phyloP scores from a whole-genome alignment of 2,113 vertebrate species.

The Uria aalge region DNA sequence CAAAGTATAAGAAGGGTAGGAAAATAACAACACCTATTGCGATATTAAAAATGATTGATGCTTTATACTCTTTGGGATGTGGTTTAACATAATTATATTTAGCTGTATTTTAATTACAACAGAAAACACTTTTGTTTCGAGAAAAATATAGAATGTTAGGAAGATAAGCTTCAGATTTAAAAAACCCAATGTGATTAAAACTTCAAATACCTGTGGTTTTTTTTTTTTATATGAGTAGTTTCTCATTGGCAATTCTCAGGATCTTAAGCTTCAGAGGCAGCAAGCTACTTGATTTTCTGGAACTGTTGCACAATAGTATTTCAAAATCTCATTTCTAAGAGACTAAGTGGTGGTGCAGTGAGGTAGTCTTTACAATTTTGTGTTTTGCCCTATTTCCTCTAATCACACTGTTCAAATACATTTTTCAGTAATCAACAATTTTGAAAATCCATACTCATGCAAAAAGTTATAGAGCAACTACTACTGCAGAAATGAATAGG shows the following conservation, averaged over 20 bases:
- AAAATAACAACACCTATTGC: neutral
- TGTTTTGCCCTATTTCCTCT: neutral
- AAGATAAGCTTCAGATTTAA: neutral
- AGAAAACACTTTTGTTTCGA: neutral
- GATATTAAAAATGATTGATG: neutral
- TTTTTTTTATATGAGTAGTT: neutral
- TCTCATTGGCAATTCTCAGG: neutral
- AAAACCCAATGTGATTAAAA: neutral
- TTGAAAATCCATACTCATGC: neutral
- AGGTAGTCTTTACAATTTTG: neutral
- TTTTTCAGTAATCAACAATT: neutral
- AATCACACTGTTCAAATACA: neutral
- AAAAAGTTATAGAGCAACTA: neutral
- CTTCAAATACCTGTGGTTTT: neutral
- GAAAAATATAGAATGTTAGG: neutral
- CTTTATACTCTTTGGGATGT: neutral
- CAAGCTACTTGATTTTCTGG: neutral
- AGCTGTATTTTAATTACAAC: neutral
- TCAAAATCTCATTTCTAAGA: neutral
- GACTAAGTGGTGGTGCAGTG: neutral
- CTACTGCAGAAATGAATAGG: neutral
- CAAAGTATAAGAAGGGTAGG: neutral
- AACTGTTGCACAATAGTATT: neutral
- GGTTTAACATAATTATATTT: neutral
- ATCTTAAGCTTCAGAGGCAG: neutral